These are phyloP conservation scores for Macropus fuliginosus DNA, from an alignment of 2,797 vertebrate species.

Conservation along the genomic window DNA sequence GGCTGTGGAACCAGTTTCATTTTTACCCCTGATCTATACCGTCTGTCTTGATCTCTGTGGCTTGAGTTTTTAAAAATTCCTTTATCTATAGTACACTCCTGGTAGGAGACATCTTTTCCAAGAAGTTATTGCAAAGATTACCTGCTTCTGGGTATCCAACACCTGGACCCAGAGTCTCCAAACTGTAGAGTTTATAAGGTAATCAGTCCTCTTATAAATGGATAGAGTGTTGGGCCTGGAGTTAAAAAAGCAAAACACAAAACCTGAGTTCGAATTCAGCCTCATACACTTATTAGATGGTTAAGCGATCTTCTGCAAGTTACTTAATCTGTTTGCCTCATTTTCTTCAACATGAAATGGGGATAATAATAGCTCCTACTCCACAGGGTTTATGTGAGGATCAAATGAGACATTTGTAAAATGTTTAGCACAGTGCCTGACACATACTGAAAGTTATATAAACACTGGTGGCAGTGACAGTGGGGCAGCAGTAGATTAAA, in stretches of 20 bases:
- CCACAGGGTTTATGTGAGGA: neutral
- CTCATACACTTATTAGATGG: neutral
- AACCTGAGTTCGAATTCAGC: neutral
- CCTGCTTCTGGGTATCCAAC: neutral
- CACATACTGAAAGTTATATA: neutral
- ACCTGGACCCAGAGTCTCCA: neutral
- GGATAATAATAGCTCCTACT: neutral
- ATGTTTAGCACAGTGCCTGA: neutral
- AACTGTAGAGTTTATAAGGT: neutral
- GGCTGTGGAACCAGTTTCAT: neutral
- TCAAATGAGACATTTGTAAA: neutral
- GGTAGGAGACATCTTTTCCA: neutral
- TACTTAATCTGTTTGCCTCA: neutral
- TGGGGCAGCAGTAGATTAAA: neutral
- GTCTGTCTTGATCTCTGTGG: neutral
- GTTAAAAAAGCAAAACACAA: neutral
- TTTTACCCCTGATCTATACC: neutral
- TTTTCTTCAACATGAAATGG: neutral
- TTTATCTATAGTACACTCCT: neutral
- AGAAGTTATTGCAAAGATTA: neutral
- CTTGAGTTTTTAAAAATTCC: neutral
- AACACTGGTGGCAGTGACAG: too few species aligned
- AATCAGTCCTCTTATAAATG: neutral
- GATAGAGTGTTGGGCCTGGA: neutral
- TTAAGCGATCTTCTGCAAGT: neutral